phyloP scores from a whole-genome alignment of 2,888 invertebrate genomes.

The Octodonta nipae region DNA sequence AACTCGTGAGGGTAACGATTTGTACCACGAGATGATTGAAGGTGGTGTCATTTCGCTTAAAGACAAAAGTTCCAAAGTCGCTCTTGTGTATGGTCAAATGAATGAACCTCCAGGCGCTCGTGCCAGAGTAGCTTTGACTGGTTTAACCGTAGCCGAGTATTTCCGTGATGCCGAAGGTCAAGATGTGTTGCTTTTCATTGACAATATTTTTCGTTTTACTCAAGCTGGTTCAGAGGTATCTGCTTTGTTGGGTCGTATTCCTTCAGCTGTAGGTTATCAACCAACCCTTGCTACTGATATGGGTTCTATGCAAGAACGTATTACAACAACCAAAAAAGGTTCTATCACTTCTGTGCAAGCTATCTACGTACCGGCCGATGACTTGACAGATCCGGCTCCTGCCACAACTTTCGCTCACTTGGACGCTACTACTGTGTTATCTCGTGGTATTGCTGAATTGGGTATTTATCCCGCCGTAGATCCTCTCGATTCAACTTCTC shows the following conservation, averaged over 20 bases:
- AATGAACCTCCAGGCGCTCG: slow-evolving; percentile 90
- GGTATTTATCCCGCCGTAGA: slow-evolving; percentile 90
- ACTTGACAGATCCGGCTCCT: slow-evolving; percentile 87
- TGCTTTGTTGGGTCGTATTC: slow-evolving; percentile 84
- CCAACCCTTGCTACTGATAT: slow-evolving; percentile 91
- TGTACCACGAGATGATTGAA: slow-evolving; percentile 92
- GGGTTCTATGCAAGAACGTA: slow-evolving; percentile 93
- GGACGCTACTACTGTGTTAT: slow-evolving; percentile 88
- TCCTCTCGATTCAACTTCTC: slow-evolving; percentile 82
- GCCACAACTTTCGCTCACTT: slow-evolving; percentile 91
- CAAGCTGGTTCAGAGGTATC: slow-evolving; percentile 85
- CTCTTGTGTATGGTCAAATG: slow-evolving; percentile 90
- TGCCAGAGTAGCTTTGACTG: slow-evolving; percentile 82
- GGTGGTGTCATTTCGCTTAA: slow-evolving; percentile 80
- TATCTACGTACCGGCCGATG: slow-evolving; percentile 87
- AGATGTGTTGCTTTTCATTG: slow-evolving; percentile 84
- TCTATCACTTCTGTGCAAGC: slow-evolving; percentile 87
- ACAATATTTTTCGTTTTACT: slow-evolving; percentile 89
- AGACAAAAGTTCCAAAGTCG: slow-evolving; percentile 73
- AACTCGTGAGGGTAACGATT: slow-evolving; percentile 86
- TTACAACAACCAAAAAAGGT: slow-evolving; percentile 86
- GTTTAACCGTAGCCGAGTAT: slow-evolving; percentile 83
- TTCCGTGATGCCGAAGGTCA: slow-evolving; percentile 90
- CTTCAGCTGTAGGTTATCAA: slow-evolving; percentile 90
- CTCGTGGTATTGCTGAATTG: slow-evolving; percentile 83